Evolutionary conservation across 2,888 invertebrate species (phyloP).

Genomic region (Lymantria dispar): DNA sequence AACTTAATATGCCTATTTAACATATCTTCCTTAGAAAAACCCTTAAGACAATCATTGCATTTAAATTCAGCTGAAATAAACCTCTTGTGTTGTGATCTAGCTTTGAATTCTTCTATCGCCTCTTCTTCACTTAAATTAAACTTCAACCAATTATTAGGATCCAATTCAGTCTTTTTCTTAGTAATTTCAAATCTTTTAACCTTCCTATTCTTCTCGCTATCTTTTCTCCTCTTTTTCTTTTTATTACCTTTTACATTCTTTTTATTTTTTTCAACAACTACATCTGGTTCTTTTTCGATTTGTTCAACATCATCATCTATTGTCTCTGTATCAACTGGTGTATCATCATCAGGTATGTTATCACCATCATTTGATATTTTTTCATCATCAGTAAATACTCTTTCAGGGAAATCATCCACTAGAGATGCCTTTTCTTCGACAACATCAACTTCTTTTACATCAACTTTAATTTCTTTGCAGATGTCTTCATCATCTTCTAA

Average conservation of each 20-base stretch:
- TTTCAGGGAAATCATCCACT: slow-evolving; percentile 10
- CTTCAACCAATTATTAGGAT: slow-evolving; percentile 55
- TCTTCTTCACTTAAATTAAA: slow-evolving; percentile 56
- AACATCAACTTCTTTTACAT: slow-evolving; percentile 14
- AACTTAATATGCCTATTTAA: slow-evolving; percentile 56
- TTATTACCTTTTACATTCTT: slow-evolving; percentile 17
- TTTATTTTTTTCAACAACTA: slow-evolving; percentile 10
- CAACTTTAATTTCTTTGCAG: background rate
- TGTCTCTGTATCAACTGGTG: slow-evolving; percentile 4
- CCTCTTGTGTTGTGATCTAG: slow-evolving; percentile 45
- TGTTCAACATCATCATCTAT: slow-evolving; percentile 12
- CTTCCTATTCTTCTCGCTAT: slow-evolving; percentile 16
- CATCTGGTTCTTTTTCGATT: slow-evolving; percentile 8
- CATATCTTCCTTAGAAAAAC: slow-evolving; percentile 65
- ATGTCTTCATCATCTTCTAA: slow-evolving; percentile 1
- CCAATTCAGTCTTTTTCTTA: slow-evolving; percentile 39
- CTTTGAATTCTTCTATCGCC: slow-evolving; percentile 53
- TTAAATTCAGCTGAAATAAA: slow-evolving; percentile 54
- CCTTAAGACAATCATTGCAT: slow-evolving; percentile 62
- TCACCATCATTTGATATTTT: slow-evolving; percentile 21
- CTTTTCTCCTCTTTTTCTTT: slow-evolving; percentile 29
- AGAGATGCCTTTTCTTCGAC: slow-evolving; percentile 3
- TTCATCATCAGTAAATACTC: slow-evolving; percentile 6
- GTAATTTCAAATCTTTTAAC: slow-evolving; percentile 36
- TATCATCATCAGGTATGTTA: slow-evolving; percentile 7